Conservation (phyloP, 2,888 invertebrate species). For the Drosophila fulvimacula region DNA sequence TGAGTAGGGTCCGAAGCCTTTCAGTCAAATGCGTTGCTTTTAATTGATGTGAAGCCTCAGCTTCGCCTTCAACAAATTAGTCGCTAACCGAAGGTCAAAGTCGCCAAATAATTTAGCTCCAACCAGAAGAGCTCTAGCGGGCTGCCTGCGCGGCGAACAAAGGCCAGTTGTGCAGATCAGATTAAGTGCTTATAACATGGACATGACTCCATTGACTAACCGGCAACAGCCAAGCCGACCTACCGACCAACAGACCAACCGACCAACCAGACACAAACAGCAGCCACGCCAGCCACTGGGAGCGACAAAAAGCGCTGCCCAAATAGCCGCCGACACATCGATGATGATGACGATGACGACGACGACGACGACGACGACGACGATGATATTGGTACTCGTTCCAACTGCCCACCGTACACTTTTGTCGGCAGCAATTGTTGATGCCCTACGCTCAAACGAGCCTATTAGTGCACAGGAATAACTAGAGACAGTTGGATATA, state of each 20-base stretch:
- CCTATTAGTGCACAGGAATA: neutral
- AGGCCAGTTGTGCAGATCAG: slow-evolving; percentile 67
- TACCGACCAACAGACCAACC: slow-evolving; percentile 5
- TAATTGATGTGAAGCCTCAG: slow-evolving; percentile 63
- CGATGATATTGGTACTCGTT: slow-evolving; percentile 27
- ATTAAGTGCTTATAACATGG: slow-evolving; percentile 80
- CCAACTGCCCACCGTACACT: slow-evolving; percentile 35
- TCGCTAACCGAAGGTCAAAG: slow-evolving; percentile 45
- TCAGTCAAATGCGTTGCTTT: slow-evolving; percentile 71
- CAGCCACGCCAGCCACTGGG: slow-evolving; percentile 30
- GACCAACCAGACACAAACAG: slow-evolving; percentile 33
- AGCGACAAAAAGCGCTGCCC: slow-evolving; percentile 52
- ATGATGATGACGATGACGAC: slow-evolving; percentile 34
- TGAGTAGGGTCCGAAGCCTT: slow-evolving; percentile 82
- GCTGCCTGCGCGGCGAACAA: slow-evolving; percentile 54
- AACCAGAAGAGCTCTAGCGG: slow-evolving; percentile 13
- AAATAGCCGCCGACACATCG: slow-evolving; percentile 58
- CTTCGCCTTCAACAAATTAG: slow-evolving; percentile 65
- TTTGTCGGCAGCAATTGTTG: slow-evolving; percentile 56
- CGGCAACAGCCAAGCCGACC: slow-evolving; percentile 29
- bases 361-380: slow-evolving; percentile 11
- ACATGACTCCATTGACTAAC: slow-evolving; percentile 79
- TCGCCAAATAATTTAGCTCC: slow-evolving; percentile 68
- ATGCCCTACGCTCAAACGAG: slow-evolving; percentile 19
- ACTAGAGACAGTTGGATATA: neutral